These are phyloP conservation scores for Lepidonotus clava DNA, from an alignment of 2,888 invertebrate species.

Conservation along the genomic window DNA sequence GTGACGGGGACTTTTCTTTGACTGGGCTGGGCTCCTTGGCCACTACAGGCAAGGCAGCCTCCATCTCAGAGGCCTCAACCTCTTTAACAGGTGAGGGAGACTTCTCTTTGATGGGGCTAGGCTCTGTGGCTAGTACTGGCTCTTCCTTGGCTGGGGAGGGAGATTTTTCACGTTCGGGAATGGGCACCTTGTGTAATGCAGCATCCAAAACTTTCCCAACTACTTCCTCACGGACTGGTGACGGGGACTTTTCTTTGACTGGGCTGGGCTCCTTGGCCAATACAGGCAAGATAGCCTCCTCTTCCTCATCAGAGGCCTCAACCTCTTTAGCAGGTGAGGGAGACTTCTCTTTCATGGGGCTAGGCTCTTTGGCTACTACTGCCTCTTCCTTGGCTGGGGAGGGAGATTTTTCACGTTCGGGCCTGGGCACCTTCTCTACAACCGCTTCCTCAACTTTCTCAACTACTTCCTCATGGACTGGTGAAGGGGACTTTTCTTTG, in stretches of 20 bases:
- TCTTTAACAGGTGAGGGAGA: not conserved
- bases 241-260: constrained; percentile 10
- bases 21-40: too few relatives aligned
- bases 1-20: too few relatives aligned
- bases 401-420: constrained; percentile 3
- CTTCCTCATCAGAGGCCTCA: too few relatives aligned
- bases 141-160: not conserved
- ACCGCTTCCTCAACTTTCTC: too few relatives aligned
- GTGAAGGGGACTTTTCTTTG: not conserved
- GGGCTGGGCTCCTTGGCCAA: not conserved
- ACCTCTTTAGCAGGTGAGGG: not conserved
- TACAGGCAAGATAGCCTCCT: too few relatives aligned
- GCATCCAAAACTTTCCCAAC: not conserved
- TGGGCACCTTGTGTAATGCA: not conserved
- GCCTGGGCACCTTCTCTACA: constrained; percentile 17
- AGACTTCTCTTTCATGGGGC: not conserved
- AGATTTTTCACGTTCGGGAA: not conserved
- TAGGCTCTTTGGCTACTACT: not conserved
- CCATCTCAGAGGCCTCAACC: not conserved
- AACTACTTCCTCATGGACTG: too few relatives aligned
- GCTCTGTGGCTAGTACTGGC: not conserved
- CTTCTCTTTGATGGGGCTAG: constrained; percentile 15
- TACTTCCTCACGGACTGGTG: too few relatives aligned
- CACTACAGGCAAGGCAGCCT: not conserved
- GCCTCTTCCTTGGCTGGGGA: not conserved